Evolutionary conservation across 2,888 invertebrate genomes (phyloP).

Genomic region (Ectropis crepuscularia): DNA sequence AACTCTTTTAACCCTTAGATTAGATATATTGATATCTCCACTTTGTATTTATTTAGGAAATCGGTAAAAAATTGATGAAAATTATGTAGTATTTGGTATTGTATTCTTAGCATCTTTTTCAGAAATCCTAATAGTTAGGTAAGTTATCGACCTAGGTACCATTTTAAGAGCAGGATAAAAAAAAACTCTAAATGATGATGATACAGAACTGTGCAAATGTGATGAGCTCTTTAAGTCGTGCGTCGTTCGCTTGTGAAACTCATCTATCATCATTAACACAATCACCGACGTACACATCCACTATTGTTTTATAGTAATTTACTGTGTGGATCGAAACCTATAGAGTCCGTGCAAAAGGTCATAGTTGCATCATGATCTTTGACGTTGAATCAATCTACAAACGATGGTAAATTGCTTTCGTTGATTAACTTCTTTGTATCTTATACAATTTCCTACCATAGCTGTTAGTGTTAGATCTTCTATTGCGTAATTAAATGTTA

Average conservation of each 20-base stretch:
- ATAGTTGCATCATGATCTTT: conserved; percentile 34
- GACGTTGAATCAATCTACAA: conserved; percentile 28
- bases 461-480: conserved; percentile 31
- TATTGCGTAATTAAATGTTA: conserved; percentile 27
- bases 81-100: too few species aligned
- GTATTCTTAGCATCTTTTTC: too few species aligned
- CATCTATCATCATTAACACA: conserved; percentile 28
- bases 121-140: too few species aligned
- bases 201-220: not conserved
- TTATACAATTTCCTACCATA: conserved; percentile 25
- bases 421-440: conserved; percentile 34
- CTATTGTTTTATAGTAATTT: conserved; percentile 29
- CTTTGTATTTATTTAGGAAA: too few species aligned
- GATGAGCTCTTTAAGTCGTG: conserved; percentile 20
- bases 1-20: too few species aligned
- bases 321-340: conserved; percentile 26
- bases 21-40: too few species aligned
- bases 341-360: conserved; percentile 27
- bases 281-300: conserved; percentile 14
- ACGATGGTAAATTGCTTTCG: conserved; percentile 32
- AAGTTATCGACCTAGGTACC: too few species aligned
- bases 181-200: too few species aligned
- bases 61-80: too few species aligned
- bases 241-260: conserved; percentile 14
- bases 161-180: too few species aligned